A percentile compares a stretch with the other conserved stretches of the same genome.
These are phyloP conservation scores for Ophiothrix spiculata DNA, from an alignment of 35 echinoderm and acorn worm species.

Conservation along the genomic window DNA sequence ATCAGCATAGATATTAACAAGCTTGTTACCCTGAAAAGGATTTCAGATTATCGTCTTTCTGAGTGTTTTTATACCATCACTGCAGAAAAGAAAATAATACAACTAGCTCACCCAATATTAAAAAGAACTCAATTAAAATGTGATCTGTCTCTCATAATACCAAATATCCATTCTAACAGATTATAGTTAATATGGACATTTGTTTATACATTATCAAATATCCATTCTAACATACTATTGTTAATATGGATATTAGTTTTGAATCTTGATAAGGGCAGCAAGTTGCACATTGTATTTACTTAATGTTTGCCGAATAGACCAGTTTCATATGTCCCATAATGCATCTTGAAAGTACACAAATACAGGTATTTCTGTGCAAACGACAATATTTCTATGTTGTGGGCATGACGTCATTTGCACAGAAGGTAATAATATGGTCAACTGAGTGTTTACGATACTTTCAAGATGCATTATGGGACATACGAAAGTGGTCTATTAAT, in stretches of 20 bases:
- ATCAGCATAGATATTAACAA: not conserved
- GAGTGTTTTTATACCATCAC: not conserved
- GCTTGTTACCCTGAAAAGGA: too few species aligned
- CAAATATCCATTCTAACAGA: not conserved
- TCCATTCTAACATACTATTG: not conserved
- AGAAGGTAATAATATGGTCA: too few species aligned
- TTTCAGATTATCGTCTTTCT: too few species aligned
- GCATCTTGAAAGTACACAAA: not conserved
- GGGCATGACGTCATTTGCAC: too few species aligned
- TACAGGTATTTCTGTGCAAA: not conserved
- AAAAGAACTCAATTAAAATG: not conserved
- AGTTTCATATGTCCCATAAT: not conserved
- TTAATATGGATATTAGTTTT: not conserved
- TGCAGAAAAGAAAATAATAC: too few species aligned
- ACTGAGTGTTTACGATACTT: too few species aligned
- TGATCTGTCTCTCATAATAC: not conserved
- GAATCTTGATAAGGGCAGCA: not conserved
- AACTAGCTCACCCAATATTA: not conserved
- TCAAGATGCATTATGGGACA: too few species aligned
- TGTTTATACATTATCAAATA: not conserved
- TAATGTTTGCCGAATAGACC: not conserved
- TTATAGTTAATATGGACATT: not conserved
- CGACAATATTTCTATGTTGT: not conserved
- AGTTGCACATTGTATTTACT: not conserved
- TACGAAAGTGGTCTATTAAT: too few species aligned